Base-by-base conservation (phyloP, 1,140 invertebrate genomes). In the Drosophila suzukii region DNA sequence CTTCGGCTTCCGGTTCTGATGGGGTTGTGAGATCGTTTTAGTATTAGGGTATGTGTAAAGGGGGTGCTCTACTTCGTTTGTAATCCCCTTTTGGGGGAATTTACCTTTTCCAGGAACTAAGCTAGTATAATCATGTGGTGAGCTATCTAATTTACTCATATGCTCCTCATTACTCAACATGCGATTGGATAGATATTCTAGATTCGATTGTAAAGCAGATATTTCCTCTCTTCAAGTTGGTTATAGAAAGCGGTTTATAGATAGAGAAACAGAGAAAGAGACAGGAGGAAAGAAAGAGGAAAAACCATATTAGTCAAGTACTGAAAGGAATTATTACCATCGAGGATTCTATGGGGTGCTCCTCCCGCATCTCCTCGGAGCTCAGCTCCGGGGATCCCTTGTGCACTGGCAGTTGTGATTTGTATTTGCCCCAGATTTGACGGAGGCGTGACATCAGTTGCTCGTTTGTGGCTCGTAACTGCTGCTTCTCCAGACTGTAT, bases 361-460 rank as follows among this genome's bases (percentile, higher is more conserved):
- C 83, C 50, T 80, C 55, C 13, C 47, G 39, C 41, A 62, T 12
- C 24, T 82, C 70, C 32, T 62, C 75, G 39, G 72, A 78, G 63
- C 67, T 80, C 4, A 44, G 39, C 67, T 89, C 83, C 30, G 55
- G 46, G 63, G 27, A 68, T 60, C 58, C 61, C 47, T 57, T 70
- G 68, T 63, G 70, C 62, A 61, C 41, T 74, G 65, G 65, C 51
- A 73, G 72, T 61, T 75, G 75, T 67, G 80, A 63, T 54, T 91
- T 92, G 92, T 94, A 94, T 91, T 93, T 94, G 83, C 85, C 93
- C 94, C 94, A 94, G 51, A 94, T 90, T 70, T 93, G 93, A 81
- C 93, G 92, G 17, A 94, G 92, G 80, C 93, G 94, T 89, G 93
- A 93, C 94, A 94, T 94, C 74, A 94, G 92, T 78, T 94, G 93